phyloP scores from a whole-genome alignment of 92 coral and sea anemone genomes.

The Hydrozoanthus gracilis region DNA sequence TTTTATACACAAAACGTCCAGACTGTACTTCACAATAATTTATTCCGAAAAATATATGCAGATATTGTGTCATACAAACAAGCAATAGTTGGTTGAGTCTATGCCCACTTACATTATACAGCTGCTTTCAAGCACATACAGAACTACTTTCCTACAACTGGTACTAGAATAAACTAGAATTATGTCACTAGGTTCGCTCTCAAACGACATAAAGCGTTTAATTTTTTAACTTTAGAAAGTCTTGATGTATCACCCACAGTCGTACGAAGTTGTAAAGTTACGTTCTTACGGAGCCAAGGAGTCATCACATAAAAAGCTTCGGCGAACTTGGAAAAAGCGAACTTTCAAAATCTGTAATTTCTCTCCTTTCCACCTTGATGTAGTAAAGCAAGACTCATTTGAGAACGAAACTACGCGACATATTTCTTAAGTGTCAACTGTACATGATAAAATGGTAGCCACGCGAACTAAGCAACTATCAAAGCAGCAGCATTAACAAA shows the following conservation, averaged over 20 bases:
- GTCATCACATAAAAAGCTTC: neutral
- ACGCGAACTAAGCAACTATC: neutral
- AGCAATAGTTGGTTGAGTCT: slow-evolving; percentile 11
- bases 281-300: neutral
- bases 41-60: slow-evolving; percentile 51
- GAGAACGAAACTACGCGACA: slow-evolving; percentile 31
- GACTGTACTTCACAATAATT: slow-evolving; percentile 49
- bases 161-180: slow-evolving; percentile 26
- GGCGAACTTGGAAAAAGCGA: neutral
- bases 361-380: neutral
- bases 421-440: neutral
- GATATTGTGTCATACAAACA: slow-evolving; percentile 24
- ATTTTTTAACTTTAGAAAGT: too few relatives aligned
- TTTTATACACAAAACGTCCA: neutral
- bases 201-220: neutral
- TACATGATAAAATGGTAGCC: slow-evolving; percentile 37
- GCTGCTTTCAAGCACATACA: slow-evolving; percentile 17
- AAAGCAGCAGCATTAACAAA: neutral
- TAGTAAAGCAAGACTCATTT: neutral
- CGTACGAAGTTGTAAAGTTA: too few relatives aligned
- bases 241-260: too few relatives aligned
- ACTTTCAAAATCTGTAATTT: neutral
- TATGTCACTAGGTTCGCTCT: slow-evolving; percentile 40
- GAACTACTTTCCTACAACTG: slow-evolving; percentile 14
- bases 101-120: neutral